These are phyloP conservation scores for Oncopodura yosiiana DNA, from an alignment of 1,140 invertebrate genomes.

Conservation along the genomic window DNA sequence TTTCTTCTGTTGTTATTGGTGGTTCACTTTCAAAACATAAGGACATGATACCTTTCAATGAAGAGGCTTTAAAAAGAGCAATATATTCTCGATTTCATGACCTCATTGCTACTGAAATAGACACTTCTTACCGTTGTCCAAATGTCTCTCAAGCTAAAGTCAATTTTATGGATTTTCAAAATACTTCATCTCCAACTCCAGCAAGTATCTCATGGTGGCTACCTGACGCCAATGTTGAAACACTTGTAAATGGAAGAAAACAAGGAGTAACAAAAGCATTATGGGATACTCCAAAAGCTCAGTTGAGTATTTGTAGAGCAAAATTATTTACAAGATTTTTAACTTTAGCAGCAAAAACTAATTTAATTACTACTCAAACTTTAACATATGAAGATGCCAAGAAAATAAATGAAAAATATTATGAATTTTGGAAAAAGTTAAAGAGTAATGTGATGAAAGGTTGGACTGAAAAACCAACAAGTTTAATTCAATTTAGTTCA, in stretches of 20 bases:
- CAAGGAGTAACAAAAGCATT: slow-evolving; percentile 71
- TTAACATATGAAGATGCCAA: slow-evolving; percentile 34
- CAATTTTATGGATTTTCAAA: slow-evolving; percentile 36
- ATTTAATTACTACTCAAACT: slow-evolving; percentile 24
- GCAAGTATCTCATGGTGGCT: slow-evolving; percentile 36
- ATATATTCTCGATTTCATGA: slow-evolving; percentile 29
- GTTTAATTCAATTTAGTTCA: slow-evolving; percentile 25
- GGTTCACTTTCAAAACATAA: no score
- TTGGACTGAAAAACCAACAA: slow-evolving; percentile 36
- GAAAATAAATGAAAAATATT: slow-evolving; percentile 30
- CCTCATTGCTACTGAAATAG: slow-evolving; percentile 24
- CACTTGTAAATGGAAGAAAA: slow-evolving; percentile 65
- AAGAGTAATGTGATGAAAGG: slow-evolving; percentile 30
- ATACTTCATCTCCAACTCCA: slow-evolving; percentile 27
- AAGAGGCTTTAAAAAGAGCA: slow-evolving; percentile 24
- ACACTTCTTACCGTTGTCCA: slow-evolving; percentile 30
- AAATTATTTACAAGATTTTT: slow-evolving; percentile 52
- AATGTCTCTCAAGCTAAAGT: slow-evolving; percentile 38
- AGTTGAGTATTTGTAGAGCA: slow-evolving; percentile 53
- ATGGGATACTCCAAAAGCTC: slow-evolving; percentile 43
- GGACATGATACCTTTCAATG: slow-evolving; percentile 41
- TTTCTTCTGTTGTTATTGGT: slow-evolving; percentile 61
- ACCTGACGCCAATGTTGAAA: slow-evolving; percentile 45
- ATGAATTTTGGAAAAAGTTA: slow-evolving; percentile 30
- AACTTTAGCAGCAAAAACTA: slow-evolving; percentile 37